phyloP scores from a whole-genome alignment of 2,888 invertebrate species.

The Micoletzkya japonica region DNA sequence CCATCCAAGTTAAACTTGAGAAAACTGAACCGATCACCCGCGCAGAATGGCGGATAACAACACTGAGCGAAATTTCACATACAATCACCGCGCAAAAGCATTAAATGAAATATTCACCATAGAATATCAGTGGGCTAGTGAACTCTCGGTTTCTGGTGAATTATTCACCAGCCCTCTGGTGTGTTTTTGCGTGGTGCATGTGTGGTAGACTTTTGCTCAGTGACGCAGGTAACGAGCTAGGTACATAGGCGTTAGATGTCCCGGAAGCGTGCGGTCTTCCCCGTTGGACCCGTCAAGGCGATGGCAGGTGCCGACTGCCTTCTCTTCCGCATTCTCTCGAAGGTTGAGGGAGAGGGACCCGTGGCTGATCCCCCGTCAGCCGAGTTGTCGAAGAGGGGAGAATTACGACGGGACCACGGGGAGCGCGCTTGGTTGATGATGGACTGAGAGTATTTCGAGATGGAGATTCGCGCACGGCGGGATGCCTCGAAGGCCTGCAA shows the following conservation, averaged over 20 bases:
- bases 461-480: conserved; percentile 47
- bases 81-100: too few species aligned
- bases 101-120: too few species aligned
- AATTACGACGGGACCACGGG: conserved; percentile 52
- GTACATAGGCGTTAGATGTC: conserved; percentile 13
- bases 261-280: conserved; percentile 26
- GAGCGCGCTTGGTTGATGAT: conserved; percentile 38
- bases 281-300: conserved; percentile 37
- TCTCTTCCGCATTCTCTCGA: conserved; percentile 45
- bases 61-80: too few species aligned
- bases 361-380: conserved; percentile 24
- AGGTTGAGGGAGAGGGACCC: conserved; percentile 31
- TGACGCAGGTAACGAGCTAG: neutral
- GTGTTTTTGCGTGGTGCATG: too few species aligned
- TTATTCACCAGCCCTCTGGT: too few species aligned
- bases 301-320: conserved; percentile 52
- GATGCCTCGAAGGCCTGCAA: conserved; percentile 39
- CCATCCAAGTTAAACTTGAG: too few species aligned
- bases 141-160: too few species aligned
- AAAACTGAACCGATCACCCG: too few species aligned
- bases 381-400: conserved; percentile 46
- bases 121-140: too few species aligned
- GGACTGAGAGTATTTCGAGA: conserved; percentile 53
- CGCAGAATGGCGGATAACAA: too few species aligned
- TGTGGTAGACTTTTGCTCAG: too few species aligned